phyloP scores from a whole-genome alignment of 2,113 vertebrate species.

The Equus przewalskii region DNA sequence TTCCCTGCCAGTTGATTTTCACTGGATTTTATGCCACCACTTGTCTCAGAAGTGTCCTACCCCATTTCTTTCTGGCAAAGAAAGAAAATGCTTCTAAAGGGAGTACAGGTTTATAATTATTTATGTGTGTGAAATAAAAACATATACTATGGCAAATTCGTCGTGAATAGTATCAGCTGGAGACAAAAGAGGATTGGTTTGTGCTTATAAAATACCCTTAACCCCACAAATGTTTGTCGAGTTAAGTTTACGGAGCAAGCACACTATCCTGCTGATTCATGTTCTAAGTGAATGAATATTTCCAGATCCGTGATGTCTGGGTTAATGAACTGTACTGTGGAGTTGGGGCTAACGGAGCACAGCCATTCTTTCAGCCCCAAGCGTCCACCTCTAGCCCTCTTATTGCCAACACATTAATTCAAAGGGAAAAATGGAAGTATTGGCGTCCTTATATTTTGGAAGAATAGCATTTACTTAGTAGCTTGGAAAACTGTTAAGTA shows the following conservation, averaged over 20 bases:
- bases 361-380: background rate
- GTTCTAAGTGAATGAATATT: constrained; percentile 59
- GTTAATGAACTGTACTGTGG: background rate
- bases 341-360: background rate
- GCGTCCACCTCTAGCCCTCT: background rate
- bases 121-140: constrained; percentile 16
- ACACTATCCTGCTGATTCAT: constrained; percentile 61
- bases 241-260: constrained; percentile 54
- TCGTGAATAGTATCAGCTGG: constrained; percentile 37
- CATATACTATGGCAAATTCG: background rate
- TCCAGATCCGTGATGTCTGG: constrained; percentile 46
- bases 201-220: constrained; percentile 52
- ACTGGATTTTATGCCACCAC: background rate
- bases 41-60: background rate
- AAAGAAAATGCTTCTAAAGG: constrained; percentile 3
- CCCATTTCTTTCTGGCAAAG: constrained; percentile 13
- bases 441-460: background rate
- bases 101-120: constrained; percentile 6
- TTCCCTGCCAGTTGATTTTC: constrained; percentile 49
- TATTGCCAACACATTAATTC: background rate
- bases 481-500: constrained; percentile 15
- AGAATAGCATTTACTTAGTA: constrained; percentile 43
- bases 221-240: constrained; percentile 18
- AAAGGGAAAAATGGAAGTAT: constrained; percentile 1
- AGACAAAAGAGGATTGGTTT: constrained; percentile 54